Conservation (phyloP, 2,888 invertebrate genomes). For the Caradrina kadenii region DNA sequence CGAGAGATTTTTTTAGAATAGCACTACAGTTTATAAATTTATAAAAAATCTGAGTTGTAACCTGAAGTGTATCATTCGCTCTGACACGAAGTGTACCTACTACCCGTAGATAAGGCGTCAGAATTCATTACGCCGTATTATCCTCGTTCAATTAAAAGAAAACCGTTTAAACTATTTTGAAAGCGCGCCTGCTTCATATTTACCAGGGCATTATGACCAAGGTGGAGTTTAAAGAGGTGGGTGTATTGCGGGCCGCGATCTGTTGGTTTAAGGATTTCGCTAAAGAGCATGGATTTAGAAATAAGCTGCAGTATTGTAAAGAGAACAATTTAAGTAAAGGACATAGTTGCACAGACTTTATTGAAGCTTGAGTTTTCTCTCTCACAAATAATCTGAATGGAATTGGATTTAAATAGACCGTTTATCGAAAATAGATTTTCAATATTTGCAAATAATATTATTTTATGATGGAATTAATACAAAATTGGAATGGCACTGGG, state of each 20-base stretch:
- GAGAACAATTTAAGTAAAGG: neutral
- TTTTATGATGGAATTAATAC: too few relatives aligned
- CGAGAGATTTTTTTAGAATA: too few relatives aligned
- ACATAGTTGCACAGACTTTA: neutral
- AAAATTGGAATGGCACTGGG: too few relatives aligned
- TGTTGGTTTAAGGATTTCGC: slow-evolving; percentile 14
- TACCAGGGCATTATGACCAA: slow-evolving; percentile 36
- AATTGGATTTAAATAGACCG: neutral
- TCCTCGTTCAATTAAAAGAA: slow-evolving; percentile 44
- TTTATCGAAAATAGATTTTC: neutral
- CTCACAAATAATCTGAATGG: neutral
- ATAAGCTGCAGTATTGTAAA: neutral
- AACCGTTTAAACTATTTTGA: slow-evolving; percentile 48
- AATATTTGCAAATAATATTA: neutral
- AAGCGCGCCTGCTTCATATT: slow-evolving; percentile 26
- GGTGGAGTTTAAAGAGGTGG: slow-evolving; percentile 18
- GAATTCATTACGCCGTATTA: slow-evolving; percentile 52
- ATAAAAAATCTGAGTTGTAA: neutral
- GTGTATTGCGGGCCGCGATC: neutral
- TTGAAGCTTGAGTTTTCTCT: neutral
- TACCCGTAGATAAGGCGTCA: slow-evolving; percentile 28
- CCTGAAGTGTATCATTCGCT: neutral
- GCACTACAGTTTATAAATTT: too few relatives aligned
- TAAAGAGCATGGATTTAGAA: neutral
- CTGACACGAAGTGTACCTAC: slow-evolving; percentile 11